Evolutionary conservation across 2,888 invertebrate species (phyloP), one percentile per base, ranked within the genome.

Genomic region (Ceramica pisi): DNA sequence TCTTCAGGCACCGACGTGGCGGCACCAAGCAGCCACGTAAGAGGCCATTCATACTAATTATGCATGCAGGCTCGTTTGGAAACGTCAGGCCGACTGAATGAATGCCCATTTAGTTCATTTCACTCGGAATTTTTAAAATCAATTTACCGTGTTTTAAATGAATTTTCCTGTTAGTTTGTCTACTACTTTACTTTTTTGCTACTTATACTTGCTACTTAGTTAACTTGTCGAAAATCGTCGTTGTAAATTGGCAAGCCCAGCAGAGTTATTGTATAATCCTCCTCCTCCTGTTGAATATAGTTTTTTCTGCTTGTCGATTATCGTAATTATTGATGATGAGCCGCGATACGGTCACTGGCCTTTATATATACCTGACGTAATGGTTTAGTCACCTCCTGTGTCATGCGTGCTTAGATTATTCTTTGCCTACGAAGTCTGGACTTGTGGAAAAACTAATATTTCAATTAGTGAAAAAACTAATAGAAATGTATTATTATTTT

Each of bases 321-420:
- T 60, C 14, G 21, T 26, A 23, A 44, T 51, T 14, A 70, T 70
- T 51, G 31, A 38, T 53, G 48, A 62, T 56, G 48, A 14, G 16
- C 23, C 19, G 38, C 23, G 67, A 67, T 61, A 55, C 60, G 21
- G 56, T 61, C 60, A 61, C 38, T 41, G 14, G n/a, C 41, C 51
- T 48, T 51, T 46, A 56, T 65, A 53, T 51, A 51, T 4, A 50
- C 16, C 75, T 74, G 61, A 26, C 56, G 75, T 46, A 76, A 75
- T 67, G 21, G 44, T 38, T 76, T 56, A 76, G 26, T 76, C 60
- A 75, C 26, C 56, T 55, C 10, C 41, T 21, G 41, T 61, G 60
- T 44, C 59, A 23, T 26, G 7, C 19, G 44, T 3, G 9, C 44
- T 26, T 44, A 46, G 26, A 73, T 50, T 56, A 31, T 51, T 46